These are phyloP conservation scores for Prunella himalayana DNA, from an alignment of 2,113 vertebrate genomes.

Conservation along the genomic window DNA sequence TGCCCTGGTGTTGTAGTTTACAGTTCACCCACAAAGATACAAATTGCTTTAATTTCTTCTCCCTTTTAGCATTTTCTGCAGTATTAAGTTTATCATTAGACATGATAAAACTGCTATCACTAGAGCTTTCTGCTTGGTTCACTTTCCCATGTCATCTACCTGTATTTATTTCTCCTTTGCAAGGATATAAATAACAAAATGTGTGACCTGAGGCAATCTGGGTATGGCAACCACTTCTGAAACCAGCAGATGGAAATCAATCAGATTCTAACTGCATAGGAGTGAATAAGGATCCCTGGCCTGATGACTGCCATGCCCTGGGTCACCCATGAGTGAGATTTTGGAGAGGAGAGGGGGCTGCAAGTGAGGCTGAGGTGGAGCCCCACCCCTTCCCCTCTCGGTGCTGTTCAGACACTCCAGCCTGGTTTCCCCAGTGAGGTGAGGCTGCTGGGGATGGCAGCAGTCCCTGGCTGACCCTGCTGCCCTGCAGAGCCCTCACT, in stretches of 20 bases:
- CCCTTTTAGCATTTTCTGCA: background rate
- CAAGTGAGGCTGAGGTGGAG: background rate
- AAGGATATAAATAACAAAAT: background rate
- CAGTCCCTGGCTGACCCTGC: background rate
- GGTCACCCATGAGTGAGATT: background rate
- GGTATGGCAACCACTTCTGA: background rate
- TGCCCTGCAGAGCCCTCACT: background rate
- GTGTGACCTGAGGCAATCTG: background rate
- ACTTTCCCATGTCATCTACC: background rate
- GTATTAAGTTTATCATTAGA: background rate
- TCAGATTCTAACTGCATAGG: background rate
- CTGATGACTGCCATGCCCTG: background rate
- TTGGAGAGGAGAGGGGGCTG: background rate
- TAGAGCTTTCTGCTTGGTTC: background rate
- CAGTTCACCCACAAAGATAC: background rate
- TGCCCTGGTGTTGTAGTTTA: background rate
- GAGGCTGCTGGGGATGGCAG: background rate
- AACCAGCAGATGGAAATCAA: background rate
- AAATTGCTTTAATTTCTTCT: background rate
- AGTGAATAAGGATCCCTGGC: background rate
- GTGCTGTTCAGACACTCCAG: background rate
- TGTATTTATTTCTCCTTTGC: slow-evolving; percentile 14
- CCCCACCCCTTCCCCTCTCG: background rate
- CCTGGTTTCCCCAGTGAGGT: background rate
- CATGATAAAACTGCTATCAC: background rate